Evolutionary conservation across 2,113 vertebrate species (phyloP), one percentile per base, ranked within the genome.

Genomic region (Chroicocephalus ridibundus): DNA sequence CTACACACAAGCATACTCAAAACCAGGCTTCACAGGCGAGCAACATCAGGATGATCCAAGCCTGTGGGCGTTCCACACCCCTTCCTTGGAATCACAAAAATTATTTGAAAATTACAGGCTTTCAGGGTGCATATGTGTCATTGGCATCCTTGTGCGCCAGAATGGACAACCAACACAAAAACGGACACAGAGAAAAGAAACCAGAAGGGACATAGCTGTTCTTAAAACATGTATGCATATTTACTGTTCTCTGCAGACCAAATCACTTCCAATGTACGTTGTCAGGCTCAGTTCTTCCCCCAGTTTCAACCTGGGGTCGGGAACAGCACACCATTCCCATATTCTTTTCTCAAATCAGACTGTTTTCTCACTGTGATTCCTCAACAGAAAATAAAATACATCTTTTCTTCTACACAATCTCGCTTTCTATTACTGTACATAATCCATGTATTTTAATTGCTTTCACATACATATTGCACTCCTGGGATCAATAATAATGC

Each of bases 151-250:
- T 52, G 24, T 38, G 32, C 3, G 4, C 26, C 76, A 84, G 52
- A 88, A 91, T 6, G 7, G 65, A 83, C 65, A 89, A 52, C 4
- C 65, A 55, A 64, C 1, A 2, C n/a, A 79, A 60, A 93, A 78
- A 29, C 0, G 0, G 71, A 36, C 15, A 55, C 40, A 32, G 46
- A 81, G 31, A 66, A 62, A 34, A 80, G n/a, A 78, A 86, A 88
- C 13, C 71, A 86, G 64, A 74, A 75, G 11, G 20, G 18, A 75
- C 10, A 25, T 0, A 32, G n/a, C 22, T 62, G 22, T 65, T 71
- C 40, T 72, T 52, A 61, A 79, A 88, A 72, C 19, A 3, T 0
- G 0, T 22, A 54, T 12, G 31, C 10, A 2, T 21, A 66, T 71
- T 87, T 51, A 70, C 61, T 54, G 13, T 38, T 93, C 55, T 70